Percentiles rank a stretch among this genome's conserved stretches.
These are phyloP conservation scores for Bostrychus sinensis DNA, from an alignment of 2,113 vertebrate species.

Conservation along the genomic window DNA sequence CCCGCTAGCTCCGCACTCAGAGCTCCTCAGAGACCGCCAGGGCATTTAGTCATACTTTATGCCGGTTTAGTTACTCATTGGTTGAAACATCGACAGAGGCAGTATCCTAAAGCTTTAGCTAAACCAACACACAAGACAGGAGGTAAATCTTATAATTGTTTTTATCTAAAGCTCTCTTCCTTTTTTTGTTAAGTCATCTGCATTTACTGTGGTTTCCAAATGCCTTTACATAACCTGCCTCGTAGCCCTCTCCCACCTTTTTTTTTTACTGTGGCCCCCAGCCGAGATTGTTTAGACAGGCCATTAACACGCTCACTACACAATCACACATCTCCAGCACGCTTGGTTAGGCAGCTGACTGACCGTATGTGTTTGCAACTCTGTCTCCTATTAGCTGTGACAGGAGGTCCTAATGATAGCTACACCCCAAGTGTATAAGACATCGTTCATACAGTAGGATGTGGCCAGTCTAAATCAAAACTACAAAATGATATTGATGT, in stretches of 20 bases:
- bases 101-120: conserved; percentile 26
- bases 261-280: conserved; percentile 33
- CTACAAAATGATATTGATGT: too few relatives aligned
- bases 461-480: too few relatives aligned
- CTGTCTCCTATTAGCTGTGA: conserved; percentile 21
- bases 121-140: conserved; percentile 36
- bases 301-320: conserved; percentile 69
- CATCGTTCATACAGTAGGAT: conserved; percentile 8
- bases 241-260: conserved; percentile 11
- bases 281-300: conserved; percentile 58
- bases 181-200: background rate
- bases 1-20: conserved; percentile 71
- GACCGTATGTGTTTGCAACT: conserved; percentile 59
- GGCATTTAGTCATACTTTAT: conserved; percentile 74
- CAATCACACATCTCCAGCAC: conserved; percentile 34
- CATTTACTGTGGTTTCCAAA: conserved; percentile 28
- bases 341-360: conserved; percentile 72
- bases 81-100: conserved; percentile 52
- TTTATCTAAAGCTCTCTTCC: conserved; percentile 8
- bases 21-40: conserved; percentile 70
- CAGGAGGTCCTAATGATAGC: background rate
- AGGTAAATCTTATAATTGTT: conserved; percentile 53
- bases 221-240: conserved; percentile 41
- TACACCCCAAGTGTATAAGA: background rate
- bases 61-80: conserved; percentile 68